Conservation (phyloP, 2,113 vertebrate genomes). For the Phoxinus phoxinus region DNA sequence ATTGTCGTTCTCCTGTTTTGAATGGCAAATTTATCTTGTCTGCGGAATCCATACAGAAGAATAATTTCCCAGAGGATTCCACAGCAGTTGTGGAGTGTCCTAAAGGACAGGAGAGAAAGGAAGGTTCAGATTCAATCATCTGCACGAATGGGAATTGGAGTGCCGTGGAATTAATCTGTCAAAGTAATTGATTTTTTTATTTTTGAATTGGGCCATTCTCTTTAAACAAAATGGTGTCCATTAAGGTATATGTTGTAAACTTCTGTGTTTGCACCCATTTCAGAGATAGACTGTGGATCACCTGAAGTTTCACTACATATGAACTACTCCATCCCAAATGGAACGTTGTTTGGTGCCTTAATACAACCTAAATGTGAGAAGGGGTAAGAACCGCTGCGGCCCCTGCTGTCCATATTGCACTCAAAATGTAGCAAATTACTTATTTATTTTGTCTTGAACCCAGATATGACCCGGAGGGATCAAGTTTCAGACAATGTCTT, state of each 20-base stretch:
- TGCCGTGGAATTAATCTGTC: conserved; percentile 60
- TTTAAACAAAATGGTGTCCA: neutral
- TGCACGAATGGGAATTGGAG: conserved; percentile 60
- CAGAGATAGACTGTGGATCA: conserved; percentile 69
- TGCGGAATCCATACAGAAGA: conserved; percentile 42
- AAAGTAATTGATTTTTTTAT: conserved; percentile 56
- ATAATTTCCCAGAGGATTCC: conserved; percentile 49
- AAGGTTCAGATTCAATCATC: conserved; percentile 48
- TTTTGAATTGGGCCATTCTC: neutral
- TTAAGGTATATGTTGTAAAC: neutral
- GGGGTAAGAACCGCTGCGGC: conserved; percentile 66
- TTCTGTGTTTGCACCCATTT: neutral
- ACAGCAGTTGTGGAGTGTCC: conserved; percentile 49
- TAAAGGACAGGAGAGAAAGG: conserved; percentile 29
- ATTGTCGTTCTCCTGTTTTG: conserved; percentile 62
- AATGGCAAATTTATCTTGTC: neutral
- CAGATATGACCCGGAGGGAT: conserved; percentile 57
- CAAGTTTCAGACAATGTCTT: conserved; percentile 57
- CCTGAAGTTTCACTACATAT: conserved; percentile 33
- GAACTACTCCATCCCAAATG: neutral
- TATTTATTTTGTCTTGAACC: neutral
- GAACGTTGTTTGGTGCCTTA: conserved; percentile 62
- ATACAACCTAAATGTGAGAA: conserved; percentile 51
- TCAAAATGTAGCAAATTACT: neutral
- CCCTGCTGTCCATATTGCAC: neutral